Evolutionary conservation across 2,888 invertebrate genomes (phyloP).

Genomic region (Zelleria hepariella): DNA sequence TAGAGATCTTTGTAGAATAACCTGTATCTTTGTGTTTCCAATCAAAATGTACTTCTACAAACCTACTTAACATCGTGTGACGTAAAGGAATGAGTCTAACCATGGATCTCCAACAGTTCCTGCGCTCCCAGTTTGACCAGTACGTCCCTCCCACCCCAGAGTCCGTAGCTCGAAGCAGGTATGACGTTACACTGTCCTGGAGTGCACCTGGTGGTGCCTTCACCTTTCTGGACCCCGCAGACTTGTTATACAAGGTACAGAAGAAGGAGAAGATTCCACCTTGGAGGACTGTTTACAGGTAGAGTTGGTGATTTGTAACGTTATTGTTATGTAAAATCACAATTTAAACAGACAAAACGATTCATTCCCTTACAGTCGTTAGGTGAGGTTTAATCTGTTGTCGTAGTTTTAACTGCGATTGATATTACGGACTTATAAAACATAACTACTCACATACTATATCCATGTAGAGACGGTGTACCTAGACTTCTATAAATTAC

Average conservation of each 20-base stretch:
- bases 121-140: conserved; percentile 14
- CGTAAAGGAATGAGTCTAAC: neutral
- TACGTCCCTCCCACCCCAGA: conserved; percentile 34
- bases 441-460: too few relatives aligned
- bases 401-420: too few relatives aligned
- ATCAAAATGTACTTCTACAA: neutral
- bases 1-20: too few relatives aligned
- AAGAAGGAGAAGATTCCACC: conserved; percentile 50
- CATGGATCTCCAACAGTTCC: conserved; percentile 29
- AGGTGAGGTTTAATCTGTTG: too few relatives aligned
- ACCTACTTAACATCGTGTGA: neutral
- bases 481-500: too few relatives aligned
- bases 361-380: too few relatives aligned
- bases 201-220: neutral
- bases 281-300: conserved; percentile 50
- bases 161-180: conserved; percentile 29
- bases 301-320: conserved; percentile 12
- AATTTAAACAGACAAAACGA: neutral
- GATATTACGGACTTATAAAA: too few relatives aligned
- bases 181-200: conserved; percentile 38
- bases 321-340: neutral
- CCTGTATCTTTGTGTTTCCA: too few relatives aligned
- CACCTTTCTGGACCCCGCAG: conserved; percentile 18
- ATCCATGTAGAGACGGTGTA: too few relatives aligned
- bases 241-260: conserved; percentile 42